These are phyloP conservation scores for Ammodytes marinus DNA, from an alignment of 2,113 vertebrate genomes.

Conservation along the genomic window DNA sequence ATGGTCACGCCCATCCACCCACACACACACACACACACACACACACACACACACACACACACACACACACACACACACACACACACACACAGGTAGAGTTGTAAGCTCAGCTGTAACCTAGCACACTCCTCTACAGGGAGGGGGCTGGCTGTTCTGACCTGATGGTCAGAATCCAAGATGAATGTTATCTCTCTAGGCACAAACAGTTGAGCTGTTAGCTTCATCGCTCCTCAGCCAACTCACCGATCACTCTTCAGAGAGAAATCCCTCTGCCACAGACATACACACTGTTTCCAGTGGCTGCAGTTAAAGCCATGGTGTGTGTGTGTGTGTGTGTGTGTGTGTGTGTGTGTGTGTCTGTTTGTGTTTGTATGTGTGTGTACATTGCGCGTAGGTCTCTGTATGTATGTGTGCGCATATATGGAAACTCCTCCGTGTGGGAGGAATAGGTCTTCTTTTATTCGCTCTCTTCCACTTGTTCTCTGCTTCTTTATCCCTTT, in stretches of 20 bases:
- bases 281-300: constrained; percentile 71
- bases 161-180: constrained; percentile 71
- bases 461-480: constrained; percentile 74
- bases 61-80: constrained; percentile 28
- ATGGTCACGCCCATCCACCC: neutral
- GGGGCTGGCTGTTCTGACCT: constrained; percentile 69
- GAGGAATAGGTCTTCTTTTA: constrained; percentile 77
- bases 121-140: constrained; percentile 62
- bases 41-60: constrained; percentile 39
- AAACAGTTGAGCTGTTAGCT: constrained; percentile 75
- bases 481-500: constrained; percentile 75
- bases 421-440: constrained; percentile 63
- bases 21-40: constrained; percentile 30
- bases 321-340: constrained; percentile 38
- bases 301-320: constrained; percentile 71
- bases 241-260: constrained; percentile 70
- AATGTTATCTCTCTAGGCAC: constrained; percentile 81
- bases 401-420: constrained; percentile 42
- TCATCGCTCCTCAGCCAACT: constrained; percentile 60
- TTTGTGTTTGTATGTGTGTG: constrained; percentile 23
- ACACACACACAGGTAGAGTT: constrained; percentile 41
- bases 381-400: constrained; percentile 8
- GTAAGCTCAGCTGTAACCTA: constrained; percentile 74
- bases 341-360: constrained; percentile 25
- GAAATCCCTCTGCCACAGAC: constrained; percentile 60